Conservation (phyloP, 2,888 invertebrate genomes). For the Stenurella melanura region DNA sequence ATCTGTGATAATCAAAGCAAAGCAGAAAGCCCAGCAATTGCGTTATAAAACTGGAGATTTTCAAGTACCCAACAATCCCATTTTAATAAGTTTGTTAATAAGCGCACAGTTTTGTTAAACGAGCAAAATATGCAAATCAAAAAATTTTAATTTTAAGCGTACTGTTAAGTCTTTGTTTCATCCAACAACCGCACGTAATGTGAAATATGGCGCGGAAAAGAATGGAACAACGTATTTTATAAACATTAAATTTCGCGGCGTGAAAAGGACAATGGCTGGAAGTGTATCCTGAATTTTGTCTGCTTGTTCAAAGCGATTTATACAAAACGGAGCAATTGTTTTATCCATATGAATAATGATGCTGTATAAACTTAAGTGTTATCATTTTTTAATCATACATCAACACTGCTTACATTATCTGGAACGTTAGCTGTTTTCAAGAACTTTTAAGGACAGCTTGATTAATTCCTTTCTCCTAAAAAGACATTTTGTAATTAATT, state of each 20-base stretch:
- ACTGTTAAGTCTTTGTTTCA: slow-evolving; percentile 58
- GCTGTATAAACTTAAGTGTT: slow-evolving; percentile 1
- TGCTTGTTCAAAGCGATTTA: slow-evolving; percentile 7
- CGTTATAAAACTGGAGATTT: slow-evolving; percentile 18
- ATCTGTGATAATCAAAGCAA: slow-evolving; percentile 9
- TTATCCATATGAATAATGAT: slow-evolving; percentile 1
- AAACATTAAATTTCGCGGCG: slow-evolving; percentile 42
- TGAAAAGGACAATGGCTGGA: slow-evolving; percentile 40
- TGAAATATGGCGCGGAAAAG: slow-evolving; percentile 52
- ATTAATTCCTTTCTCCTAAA: too few species aligned
- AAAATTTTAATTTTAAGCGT: slow-evolving; percentile 61
- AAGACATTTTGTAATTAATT: too few species aligned
- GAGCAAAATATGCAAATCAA: slow-evolving; percentile 63
- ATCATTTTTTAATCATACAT: slow-evolving; percentile 34
- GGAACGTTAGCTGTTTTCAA: background rate
- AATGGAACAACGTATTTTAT: slow-evolving; percentile 44
- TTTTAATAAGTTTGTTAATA: slow-evolving; percentile 54
- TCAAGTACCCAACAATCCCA: slow-evolving; percentile 43
- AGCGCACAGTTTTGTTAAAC: slow-evolving; percentile 56
- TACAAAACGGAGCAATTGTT: slow-evolving; percentile 19
- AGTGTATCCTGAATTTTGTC: slow-evolving; percentile 32
- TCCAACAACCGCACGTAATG: slow-evolving; percentile 50
- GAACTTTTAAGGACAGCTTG: too few species aligned
- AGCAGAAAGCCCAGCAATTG: slow-evolving; percentile 4
- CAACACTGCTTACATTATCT: slow-evolving; percentile 26